A percentile compares a stretch with the other conserved stretches of the same genome.
These are phyloP conservation scores for Morbakka virulenta DNA, from an alignment of 30 jellyfish, hydroid and myxozoan genomes.

Conservation along the genomic window DNA sequence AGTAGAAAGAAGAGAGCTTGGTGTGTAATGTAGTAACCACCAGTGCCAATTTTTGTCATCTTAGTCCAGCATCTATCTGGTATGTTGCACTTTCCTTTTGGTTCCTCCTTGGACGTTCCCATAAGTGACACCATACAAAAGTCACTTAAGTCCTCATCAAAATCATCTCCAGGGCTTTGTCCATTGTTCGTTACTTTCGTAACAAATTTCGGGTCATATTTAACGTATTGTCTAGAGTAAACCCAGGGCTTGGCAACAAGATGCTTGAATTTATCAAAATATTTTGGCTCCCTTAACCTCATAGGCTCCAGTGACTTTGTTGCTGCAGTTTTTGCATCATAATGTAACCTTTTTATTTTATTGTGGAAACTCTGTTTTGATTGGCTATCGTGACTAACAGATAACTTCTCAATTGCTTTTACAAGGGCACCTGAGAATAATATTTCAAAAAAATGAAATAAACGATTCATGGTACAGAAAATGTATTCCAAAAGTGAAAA, in stretches of 20 bases:
- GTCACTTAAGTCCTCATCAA: conserved; percentile 66
- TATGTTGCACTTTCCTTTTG: conserved; percentile 28
- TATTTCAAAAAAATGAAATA: no score
- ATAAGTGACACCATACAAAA: conserved; percentile 63
- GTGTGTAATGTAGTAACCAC: conserved; percentile 65
- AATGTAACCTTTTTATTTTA: no score
- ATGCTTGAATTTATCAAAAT: conserved; percentile 45
- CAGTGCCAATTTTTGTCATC: conserved; percentile 61
- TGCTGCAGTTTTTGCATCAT: no score
- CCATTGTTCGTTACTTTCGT: neutral
- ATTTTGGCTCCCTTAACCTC: conserved; percentile 16
- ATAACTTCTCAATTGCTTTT: no score
- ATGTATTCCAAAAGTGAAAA: no score
- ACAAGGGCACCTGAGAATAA: no score
- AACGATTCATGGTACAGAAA: no score
- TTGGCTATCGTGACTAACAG: no score
- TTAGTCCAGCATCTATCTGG: conserved; percentile 59
- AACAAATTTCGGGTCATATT: conserved; percentile 23
- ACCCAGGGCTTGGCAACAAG: conserved; percentile 50
- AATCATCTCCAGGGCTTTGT: conserved; percentile 24
- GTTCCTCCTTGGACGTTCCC: conserved; percentile 39
- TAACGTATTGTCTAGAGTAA: conserved; percentile 35
- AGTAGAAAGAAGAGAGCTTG: conserved; percentile 66
- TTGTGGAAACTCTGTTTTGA: no score
- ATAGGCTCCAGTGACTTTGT: no score